Evolutionary conservation across 2,888 invertebrate species (phyloP).

Genomic region (Neoascia interrupta): DNA sequence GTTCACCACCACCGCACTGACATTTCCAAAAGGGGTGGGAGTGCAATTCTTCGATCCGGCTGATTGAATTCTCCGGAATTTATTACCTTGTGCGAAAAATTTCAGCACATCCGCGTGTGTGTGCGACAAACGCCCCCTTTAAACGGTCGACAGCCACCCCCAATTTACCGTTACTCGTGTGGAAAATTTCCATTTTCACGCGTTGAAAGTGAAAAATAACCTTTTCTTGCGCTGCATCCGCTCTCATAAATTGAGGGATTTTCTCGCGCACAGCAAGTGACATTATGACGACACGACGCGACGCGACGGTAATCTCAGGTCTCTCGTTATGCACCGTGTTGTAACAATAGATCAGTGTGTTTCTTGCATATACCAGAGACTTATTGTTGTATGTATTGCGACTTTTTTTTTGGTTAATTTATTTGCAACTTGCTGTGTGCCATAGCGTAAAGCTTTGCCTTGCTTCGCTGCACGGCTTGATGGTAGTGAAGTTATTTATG

Average conservation of each 20-base stretch:
- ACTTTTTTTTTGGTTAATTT: conserved; percentile 1
- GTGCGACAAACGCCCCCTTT: neutral
- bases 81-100: neutral
- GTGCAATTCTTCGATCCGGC: conserved; percentile 20
- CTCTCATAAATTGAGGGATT: conserved; percentile 49
- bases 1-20: neutral
- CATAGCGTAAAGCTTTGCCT: conserved; percentile 59
- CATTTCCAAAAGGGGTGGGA: neutral
- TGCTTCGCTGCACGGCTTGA: conserved; percentile 61
- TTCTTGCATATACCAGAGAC: conserved; percentile 47
- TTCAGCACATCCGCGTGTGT: neutral
- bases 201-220: conserved; percentile 60
- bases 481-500: conserved; percentile 57
- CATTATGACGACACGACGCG: neutral
- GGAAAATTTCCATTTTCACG: conserved; percentile 55
- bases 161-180: conserved; percentile 3
- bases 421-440: conserved; percentile 53
- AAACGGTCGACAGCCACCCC: neutral
- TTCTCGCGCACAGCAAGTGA: neutral
- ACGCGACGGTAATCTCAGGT: neutral
- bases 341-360: neutral
- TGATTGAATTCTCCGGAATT: conserved; percentile 20
- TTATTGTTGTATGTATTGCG: conserved; percentile 12
- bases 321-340: conserved; percentile 15
- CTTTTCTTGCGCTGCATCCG: conserved; percentile 35